These are phyloP conservation scores for Clusia tigrina DNA, from an alignment of 2,888 invertebrate species.

Conservation along the genomic window DNA sequence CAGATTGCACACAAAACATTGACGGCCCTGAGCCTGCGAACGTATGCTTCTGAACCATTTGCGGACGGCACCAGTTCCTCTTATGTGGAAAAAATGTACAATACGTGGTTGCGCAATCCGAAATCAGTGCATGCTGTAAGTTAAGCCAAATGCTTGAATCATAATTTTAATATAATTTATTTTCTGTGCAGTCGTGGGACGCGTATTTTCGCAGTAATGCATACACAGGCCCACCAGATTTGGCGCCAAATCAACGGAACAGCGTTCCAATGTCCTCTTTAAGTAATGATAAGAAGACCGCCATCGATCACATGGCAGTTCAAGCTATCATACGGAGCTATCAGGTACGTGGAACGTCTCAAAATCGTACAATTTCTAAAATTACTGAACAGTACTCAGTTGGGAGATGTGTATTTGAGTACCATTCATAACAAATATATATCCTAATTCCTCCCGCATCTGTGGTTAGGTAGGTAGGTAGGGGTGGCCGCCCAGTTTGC, in stretches of 20 bases:
- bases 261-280: slow-evolving; percentile 18
- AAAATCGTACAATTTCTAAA: too few species aligned
- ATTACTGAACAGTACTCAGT: too few species aligned
- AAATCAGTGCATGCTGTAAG: slow-evolving; percentile 43
- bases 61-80: too few species aligned
- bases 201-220: slow-evolving; percentile 37
- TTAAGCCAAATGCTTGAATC: slow-evolving; percentile 13
- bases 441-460: too few species aligned
- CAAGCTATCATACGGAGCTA: slow-evolving; percentile 97
- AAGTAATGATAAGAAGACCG: slow-evolving; percentile 79
- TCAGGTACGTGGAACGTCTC: slow-evolving; percentile 77
- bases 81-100: slow-evolving; percentile 42
- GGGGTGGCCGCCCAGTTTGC: too few species aligned
- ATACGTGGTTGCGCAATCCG: slow-evolving; percentile 39
- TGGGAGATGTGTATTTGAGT: too few species aligned
- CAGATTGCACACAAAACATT: too few species aligned
- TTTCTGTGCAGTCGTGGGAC: slow-evolving; percentile 49
- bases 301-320: slow-evolving; percentile 95
- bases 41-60: too few species aligned
- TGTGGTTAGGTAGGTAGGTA: too few species aligned
- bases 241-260: neutral
- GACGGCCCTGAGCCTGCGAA: too few species aligned
- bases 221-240: neutral
- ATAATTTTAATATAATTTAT: too few species aligned
- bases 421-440: too few species aligned